Percentiles rank a stretch among this genome's conserved stretches.
Conservation (phyloP, 1,140 invertebrate genomes). For the Sitobion miscanthi region DNA sequence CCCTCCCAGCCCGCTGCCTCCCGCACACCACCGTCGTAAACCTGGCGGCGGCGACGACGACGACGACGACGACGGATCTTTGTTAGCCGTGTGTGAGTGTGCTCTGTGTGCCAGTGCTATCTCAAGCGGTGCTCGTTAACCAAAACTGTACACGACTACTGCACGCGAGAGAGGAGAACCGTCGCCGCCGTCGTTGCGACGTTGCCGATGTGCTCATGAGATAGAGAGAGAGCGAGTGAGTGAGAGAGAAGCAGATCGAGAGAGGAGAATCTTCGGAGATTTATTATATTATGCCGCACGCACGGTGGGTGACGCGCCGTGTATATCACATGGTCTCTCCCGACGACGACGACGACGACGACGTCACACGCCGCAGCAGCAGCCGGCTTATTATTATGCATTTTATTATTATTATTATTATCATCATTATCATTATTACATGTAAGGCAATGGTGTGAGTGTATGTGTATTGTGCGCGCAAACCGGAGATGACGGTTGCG, state of each 20-base stretch:
- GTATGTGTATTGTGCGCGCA: neutral
- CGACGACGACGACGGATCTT: constrained; percentile 50
- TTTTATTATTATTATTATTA: constrained; percentile 37
- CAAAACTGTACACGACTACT: constrained; percentile 55
- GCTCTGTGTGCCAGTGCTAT: constrained; percentile 25
- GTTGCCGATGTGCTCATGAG: constrained; percentile 31
- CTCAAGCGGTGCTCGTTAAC: constrained; percentile 55
- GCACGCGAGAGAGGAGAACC: constrained; percentile 28
- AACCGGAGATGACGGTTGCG: neutral
- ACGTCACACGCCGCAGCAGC: neutral
- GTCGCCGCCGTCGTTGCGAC: constrained; percentile 34
- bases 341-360: neutral
- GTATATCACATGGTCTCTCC: constrained; percentile 40
- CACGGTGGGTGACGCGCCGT: constrained; percentile 44
- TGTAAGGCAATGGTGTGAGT: neutral
- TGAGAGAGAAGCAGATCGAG: neutral
- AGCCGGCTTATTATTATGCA: constrained; percentile 37
- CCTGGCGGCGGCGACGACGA: constrained; percentile 32
- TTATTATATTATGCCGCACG: constrained; percentile 42
- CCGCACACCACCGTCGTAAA: neutral
- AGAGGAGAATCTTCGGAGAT: constrained; percentile 55
- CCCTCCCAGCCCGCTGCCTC: neutral
- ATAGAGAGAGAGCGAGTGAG: neutral
- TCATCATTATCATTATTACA: constrained; percentile 12
- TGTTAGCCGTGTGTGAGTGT: constrained; percentile 11